Evolutionary conservation across 2,888 invertebrate species (phyloP).

Genomic region (Mesoligia furuncula): DNA sequence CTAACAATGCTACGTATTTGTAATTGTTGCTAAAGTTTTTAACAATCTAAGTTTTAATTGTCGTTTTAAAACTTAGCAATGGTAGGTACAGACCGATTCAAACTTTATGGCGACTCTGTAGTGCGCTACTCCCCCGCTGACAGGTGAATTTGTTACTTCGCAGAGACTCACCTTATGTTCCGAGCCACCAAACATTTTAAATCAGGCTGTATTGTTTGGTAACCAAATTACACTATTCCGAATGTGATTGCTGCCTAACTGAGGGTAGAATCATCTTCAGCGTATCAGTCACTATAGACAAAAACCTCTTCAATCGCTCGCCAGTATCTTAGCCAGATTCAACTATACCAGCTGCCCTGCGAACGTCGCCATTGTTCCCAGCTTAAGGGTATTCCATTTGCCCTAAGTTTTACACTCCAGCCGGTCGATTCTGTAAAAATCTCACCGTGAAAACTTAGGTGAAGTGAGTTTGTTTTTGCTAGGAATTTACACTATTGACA

Average conservation of each 20-base stretch:
- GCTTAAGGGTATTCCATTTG: background rate
- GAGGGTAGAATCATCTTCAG: background rate
- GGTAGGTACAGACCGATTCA: background rate
- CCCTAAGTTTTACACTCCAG: background rate
- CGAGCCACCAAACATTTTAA: too few relatives aligned
- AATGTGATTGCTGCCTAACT: background rate
- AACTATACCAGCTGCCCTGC: background rate
- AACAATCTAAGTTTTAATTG: background rate
- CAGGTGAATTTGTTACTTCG: too few relatives aligned
- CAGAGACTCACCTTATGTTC: too few relatives aligned
- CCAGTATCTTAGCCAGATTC: background rate
- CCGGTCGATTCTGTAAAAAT: too few relatives aligned
- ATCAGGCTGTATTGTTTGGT: background rate
- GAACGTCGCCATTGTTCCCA: background rate
- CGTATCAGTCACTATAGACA: background rate
- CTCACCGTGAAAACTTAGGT: too few relatives aligned
- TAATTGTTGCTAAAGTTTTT: slow-evolving; percentile 7
- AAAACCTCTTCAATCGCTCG: background rate
- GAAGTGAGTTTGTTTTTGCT: too few relatives aligned
- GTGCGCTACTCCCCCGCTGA: background rate
- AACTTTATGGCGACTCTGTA: background rate
- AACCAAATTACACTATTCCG: background rate
- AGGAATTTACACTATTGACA: too few relatives aligned
- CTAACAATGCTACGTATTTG: background rate
- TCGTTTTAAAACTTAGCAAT: background rate